These are phyloP conservation scores for Coptodon bakossiorum DNA, from an alignment of 2,113 vertebrate genomes.

Conservation along the genomic window DNA sequence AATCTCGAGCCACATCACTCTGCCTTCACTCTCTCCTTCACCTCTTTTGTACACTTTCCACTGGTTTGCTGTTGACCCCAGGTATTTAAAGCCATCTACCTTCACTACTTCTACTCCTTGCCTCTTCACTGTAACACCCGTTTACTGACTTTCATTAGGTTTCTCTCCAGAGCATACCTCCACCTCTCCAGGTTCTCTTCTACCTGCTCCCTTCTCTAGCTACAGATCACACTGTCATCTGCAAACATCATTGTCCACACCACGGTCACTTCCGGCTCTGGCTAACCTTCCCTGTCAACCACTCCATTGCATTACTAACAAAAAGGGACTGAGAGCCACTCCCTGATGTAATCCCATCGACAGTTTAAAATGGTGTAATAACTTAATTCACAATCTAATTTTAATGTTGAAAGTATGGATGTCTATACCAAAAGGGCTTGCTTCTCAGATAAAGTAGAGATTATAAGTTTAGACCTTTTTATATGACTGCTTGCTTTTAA, in stretches of 20 bases:
- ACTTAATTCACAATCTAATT: neutral
- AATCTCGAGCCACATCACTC: neutral
- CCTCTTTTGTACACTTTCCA: neutral
- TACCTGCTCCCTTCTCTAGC: neutral
- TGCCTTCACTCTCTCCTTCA: neutral
- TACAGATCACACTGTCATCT: neutral
- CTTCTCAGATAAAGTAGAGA: neutral
- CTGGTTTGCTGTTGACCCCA: neutral
- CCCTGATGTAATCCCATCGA: neutral
- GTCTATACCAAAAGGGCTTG: rapidly evolving
- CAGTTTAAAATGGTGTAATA: neutral
- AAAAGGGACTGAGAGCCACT: neutral
- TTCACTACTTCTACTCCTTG: rapidly evolving
- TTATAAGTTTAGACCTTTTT: rapidly evolving
- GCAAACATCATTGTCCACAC: neutral
- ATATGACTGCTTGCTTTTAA: neutral
- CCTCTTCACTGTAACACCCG: rapidly evolving
- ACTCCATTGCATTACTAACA: neutral
- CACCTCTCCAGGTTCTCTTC: neutral
- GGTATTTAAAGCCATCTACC: neutral
- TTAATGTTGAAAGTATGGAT: neutral
- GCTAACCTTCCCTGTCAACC: neutral
- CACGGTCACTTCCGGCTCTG: rapidly evolving
- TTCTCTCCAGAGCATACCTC: neutral
- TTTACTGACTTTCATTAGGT: neutral